Percentiles rank a stretch among this genome's conserved stretches.
phyloP scores from a whole-genome alignment of 2,797 vertebrate genomes.

The Cossypha caffra region DNA sequence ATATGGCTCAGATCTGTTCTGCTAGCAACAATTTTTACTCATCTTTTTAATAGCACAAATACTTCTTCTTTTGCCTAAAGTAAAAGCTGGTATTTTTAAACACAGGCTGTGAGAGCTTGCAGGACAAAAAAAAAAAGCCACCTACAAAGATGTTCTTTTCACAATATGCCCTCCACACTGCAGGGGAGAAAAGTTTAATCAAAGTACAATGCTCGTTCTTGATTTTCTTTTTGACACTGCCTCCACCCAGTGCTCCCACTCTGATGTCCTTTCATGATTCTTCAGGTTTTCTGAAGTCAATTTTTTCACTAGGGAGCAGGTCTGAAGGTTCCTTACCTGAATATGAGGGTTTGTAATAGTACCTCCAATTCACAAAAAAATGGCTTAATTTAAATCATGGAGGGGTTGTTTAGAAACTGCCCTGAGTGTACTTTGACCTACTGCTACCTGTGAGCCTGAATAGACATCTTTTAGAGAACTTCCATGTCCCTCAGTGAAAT shows the following conservation, averaged over 20 bases:
- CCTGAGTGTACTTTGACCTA: neutral
- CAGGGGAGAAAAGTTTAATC: slow-evolving; percentile 47
- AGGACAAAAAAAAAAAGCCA: neutral
- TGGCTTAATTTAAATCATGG: neutral
- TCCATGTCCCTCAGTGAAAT: slow-evolving; percentile 9
- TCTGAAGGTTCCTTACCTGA: neutral
- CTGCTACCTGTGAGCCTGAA: neutral
- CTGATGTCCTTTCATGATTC: neutral
- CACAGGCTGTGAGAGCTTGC: neutral
- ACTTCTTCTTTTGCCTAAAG: slow-evolving; percentile 19
- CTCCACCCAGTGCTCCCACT: slow-evolving; percentile 8
- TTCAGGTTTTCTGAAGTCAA: slow-evolving; percentile 1
- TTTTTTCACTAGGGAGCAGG: neutral
- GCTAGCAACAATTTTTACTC: slow-evolving; percentile 19
- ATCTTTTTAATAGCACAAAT: slow-evolving; percentile 41
- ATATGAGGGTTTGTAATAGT: neutral
- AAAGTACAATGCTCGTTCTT: neutral
- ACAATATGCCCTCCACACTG: neutral
- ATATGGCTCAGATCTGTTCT: neutral
- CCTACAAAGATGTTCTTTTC: slow-evolving; percentile 50
- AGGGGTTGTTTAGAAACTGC: neutral
- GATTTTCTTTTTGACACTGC: slow-evolving; percentile 15
- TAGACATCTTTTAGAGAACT: slow-evolving; percentile 1
- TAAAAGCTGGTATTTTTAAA: slow-evolving; percentile 61
- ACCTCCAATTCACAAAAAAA: neutral